Evolutionary conservation across 2,113 vertebrate species (phyloP).

Genomic region (Glareola pratincola): DNA sequence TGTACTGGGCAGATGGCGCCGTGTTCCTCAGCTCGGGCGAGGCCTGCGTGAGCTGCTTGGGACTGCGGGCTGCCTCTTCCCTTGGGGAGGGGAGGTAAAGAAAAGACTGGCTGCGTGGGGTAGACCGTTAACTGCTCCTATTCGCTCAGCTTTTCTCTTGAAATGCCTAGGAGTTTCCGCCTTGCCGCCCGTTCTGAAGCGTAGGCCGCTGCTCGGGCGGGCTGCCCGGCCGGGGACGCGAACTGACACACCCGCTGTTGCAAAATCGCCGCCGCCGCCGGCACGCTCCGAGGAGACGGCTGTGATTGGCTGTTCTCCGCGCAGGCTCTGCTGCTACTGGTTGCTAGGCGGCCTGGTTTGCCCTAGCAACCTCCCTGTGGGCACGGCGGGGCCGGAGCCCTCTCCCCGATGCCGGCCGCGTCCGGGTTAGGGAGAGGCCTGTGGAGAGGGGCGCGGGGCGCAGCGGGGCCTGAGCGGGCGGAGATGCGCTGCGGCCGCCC

Average conservation of each 20-base stretch:
- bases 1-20: background rate
- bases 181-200: rapidly evolving
- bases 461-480: background rate
- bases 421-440: rapidly evolving
- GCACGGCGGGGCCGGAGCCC: rapidly evolving
- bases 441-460: too few species aligned
- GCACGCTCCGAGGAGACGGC: rapidly evolving
- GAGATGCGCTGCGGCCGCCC: rapidly evolving
- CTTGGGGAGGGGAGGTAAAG: background rate
- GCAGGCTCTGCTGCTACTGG: background rate
- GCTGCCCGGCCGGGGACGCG: rapidly evolving
- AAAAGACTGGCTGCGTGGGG: rapidly evolving
- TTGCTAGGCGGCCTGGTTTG: rapidly evolving
- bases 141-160: background rate
- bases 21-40: rapidly evolving
- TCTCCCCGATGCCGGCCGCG: rapidly evolving
- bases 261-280: background rate
- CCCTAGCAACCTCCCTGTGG: rapidly evolving
- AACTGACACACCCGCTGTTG: rapidly evolving
- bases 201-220: rapidly evolving
- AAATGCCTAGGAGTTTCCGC: too few species aligned
- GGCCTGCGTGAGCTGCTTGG: background rate
- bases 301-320: background rate
- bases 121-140: too few species aligned
- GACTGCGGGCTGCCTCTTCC: background rate